Evolutionary conservation across 2,888 invertebrate genomes (phyloP), one percentile per base, ranked within the genome.

Genomic region (Amphimallon solstitiale): DNA sequence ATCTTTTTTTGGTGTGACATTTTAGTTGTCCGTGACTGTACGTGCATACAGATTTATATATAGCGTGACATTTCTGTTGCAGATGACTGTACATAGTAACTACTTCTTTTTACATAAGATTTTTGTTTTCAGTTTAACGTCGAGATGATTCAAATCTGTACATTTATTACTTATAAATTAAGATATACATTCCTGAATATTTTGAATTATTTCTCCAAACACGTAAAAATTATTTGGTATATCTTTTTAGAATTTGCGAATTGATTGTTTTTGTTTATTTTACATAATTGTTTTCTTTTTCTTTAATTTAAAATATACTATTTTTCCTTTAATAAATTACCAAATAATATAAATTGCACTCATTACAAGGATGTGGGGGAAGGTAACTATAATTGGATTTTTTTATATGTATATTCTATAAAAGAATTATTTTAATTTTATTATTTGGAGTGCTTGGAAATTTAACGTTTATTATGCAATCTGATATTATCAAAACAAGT

Each of bases 201-300:
- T 29, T 29, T 29, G 3, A 29, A 29, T 29, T 7, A 29, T 29
- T 51, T 51, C 34, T 34, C 29, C 15, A 34, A 14, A 34, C 35
- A 15, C 5, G 51, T 15, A 51, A 51, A 34, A 51, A 51, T 40
- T 40, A 40, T 40, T 14, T n/a, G 12, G 5, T 14, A 14, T 34
- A 51, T 51, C 12, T 10, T 49, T 51, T 51, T 29, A 29, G 29
- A 51, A 29, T 51, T 51, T 49, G 29, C 29, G 5, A 51, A 51
- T 51, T 51, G 51, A 51, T 51, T 51, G 51, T 51, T 51, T 51
- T 51, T 51, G 34, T 51, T 23, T 23, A 10, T 48, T 15, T 45
- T 2, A 17, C 10, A 19, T 23, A 48, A 48, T n/a, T 4, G 14
- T 34, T 1, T 49, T 14, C 23, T 23, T 23, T 23, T 23, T 23